Conservation (phyloP, 2,888 invertebrate species). For the Sminthurides aquaticus region DNA sequence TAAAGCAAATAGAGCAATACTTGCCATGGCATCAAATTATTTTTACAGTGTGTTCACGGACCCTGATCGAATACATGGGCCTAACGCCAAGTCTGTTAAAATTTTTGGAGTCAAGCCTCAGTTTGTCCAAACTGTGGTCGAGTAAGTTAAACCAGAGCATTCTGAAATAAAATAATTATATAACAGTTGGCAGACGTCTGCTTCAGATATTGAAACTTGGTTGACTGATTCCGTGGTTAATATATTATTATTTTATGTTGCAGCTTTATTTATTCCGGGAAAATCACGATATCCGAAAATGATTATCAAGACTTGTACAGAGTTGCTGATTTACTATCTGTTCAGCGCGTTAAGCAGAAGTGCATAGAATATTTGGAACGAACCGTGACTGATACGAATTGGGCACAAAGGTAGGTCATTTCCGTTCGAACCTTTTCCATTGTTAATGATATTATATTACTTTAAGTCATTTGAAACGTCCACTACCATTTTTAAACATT, state of each 20-base stretch:
- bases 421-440: not conserved
- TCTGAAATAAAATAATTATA: not conserved
- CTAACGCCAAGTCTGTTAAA: not conserved
- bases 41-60: not conserved
- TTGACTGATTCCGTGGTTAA: not conserved
- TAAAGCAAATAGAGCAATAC: not conserved
- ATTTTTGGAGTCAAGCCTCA: not conserved
- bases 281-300: not conserved
- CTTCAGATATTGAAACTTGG: not conserved
- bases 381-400: constrained; percentile 5
- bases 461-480: no score
- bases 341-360: not conserved
- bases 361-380: constrained; percentile 1
- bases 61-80: not conserved
- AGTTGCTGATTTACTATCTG: not conserved
- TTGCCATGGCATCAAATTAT: not conserved
- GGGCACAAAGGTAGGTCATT: not conserved
- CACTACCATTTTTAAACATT: not conserved
- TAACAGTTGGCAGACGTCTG: no score
- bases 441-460: not conserved
- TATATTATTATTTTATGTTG: not conserved
- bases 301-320: constrained; percentile 5
- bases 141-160: not conserved
- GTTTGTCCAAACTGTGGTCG: not conserved
- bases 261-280: constrained; percentile 14